Percentiles rank a stretch among this genome's conserved stretches.
Evolutionary conservation across 2,113 vertebrate species (phyloP).

Genomic region (Mesocricetus auratus): DNA sequence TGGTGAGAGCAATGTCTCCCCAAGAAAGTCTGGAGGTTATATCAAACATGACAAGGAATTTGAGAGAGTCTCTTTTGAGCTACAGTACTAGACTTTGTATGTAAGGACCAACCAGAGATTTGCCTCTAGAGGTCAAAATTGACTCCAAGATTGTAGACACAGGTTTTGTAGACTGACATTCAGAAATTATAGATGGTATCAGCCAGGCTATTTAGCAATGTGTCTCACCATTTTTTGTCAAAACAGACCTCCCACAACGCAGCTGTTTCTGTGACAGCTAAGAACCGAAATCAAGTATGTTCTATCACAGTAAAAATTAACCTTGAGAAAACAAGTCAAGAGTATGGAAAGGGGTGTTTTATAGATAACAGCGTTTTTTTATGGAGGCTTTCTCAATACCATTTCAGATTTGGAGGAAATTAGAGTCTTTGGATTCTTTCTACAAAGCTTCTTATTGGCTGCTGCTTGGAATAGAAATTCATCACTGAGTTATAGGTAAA

Average conservation of each 20-base stretch:
- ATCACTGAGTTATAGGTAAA: background rate
- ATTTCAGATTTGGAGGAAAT: background rate
- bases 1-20: background rate
- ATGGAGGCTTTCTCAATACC: background rate
- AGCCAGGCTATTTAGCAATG: background rate
- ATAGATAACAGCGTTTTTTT: background rate
- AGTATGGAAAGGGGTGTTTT: background rate
- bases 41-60: background rate
- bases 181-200: background rate
- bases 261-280: background rate
- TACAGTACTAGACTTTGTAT: background rate
- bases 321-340: background rate
- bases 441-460: background rate
- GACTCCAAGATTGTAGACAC: background rate
- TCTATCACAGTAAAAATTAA: conserved; percentile 1
- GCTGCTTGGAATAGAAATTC: background rate
- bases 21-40: background rate
- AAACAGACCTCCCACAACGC: background rate
- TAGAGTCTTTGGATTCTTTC: background rate
- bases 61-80: background rate
- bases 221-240: background rate
- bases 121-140: background rate
- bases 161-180: background rate
- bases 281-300: background rate
- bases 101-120: background rate